These are phyloP conservation scores for Tinea semifulvella DNA, from an alignment of 2,888 invertebrate species.

Conservation along the genomic window DNA sequence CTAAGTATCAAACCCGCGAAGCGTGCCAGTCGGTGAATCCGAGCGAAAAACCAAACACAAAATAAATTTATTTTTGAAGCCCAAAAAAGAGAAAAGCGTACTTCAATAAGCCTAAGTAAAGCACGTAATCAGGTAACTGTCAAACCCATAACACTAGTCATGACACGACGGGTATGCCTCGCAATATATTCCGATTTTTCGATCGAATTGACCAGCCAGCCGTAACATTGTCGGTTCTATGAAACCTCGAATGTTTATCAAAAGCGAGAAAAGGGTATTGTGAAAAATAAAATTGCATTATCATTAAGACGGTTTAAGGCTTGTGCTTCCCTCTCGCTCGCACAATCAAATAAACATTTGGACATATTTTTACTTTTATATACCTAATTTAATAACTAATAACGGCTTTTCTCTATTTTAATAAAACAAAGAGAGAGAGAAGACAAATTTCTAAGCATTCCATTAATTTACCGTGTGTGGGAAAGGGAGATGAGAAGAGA, in stretches of 20 bases:
- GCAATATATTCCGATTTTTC: constrained; percentile 1
- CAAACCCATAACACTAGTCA: constrained; percentile 13
- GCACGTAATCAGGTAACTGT: constrained; percentile 17
- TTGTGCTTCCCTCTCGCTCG: too few relatives aligned
- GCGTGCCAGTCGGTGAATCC: constrained; percentile 2
- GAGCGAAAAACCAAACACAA: constrained; percentile 13
- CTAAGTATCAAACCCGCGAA: too few relatives aligned
- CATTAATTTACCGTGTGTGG: too few relatives aligned
- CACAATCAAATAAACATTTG: too few relatives aligned
- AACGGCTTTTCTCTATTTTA: too few relatives aligned
- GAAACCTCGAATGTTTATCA: constrained; percentile 14
- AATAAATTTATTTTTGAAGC: constrained; percentile 12
- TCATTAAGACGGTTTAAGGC: too few relatives aligned
- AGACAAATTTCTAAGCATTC: too few relatives aligned
- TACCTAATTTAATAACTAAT: too few relatives aligned
- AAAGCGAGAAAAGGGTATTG: constrained; percentile 3
- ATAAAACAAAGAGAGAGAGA: too few relatives aligned
- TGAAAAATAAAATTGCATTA: constrained; percentile 4
- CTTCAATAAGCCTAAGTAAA: constrained; percentile 15
- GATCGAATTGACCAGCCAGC: constrained; percentile 13
- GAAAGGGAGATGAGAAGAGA: too few relatives aligned
- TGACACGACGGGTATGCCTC: constrained; percentile 13
- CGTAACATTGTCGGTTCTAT: constrained; percentile 16
- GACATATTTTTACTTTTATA: too few relatives aligned
- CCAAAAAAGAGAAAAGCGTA: constrained; percentile 13